Evolutionary conservation across 1,140 invertebrate species (phyloP).

Genomic region (Babylonia areolata): DNA sequence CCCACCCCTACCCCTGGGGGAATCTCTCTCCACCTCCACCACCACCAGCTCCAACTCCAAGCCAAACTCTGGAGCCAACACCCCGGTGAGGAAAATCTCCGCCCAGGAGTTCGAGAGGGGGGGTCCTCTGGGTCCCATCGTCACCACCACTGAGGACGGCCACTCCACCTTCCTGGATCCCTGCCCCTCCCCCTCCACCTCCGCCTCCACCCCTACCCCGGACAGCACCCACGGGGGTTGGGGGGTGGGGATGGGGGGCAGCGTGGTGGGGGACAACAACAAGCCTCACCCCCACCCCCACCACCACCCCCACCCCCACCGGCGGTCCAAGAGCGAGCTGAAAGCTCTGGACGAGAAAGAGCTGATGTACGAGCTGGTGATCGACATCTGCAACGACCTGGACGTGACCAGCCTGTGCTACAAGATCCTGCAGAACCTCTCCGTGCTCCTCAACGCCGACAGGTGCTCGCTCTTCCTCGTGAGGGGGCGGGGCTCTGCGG

Average conservation of each 20-base stretch:
- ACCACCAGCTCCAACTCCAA: conserved; percentile 66
- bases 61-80: conserved; percentile 72
- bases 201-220: conserved; percentile 46
- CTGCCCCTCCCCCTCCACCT: conserved; percentile 55
- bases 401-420: conserved; percentile 94
- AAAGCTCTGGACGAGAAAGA: conserved; percentile 93
- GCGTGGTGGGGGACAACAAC: too few species aligned
- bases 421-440: conserved; percentile 97
- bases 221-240: too few species aligned
- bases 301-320: conserved; percentile 50
- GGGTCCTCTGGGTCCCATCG: conserved; percentile 91
- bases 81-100: conserved; percentile 95
- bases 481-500: conserved; percentile 79
- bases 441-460: conserved; percentile 92
- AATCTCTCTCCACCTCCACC: conserved; percentile 75
- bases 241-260: too few species aligned
- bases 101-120: conserved; percentile 96
- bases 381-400: conserved; percentile 97
- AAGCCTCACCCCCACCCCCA: conserved; percentile 49
- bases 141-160: conserved; percentile 90
- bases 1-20: too few species aligned
- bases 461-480: conserved; percentile 95
- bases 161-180: conserved; percentile 88
- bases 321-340: conserved; percentile 83
- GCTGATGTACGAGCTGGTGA: conserved; percentile 96